Conservation (phyloP, 2,113 vertebrate genomes). For the Micromys minutus region DNA sequence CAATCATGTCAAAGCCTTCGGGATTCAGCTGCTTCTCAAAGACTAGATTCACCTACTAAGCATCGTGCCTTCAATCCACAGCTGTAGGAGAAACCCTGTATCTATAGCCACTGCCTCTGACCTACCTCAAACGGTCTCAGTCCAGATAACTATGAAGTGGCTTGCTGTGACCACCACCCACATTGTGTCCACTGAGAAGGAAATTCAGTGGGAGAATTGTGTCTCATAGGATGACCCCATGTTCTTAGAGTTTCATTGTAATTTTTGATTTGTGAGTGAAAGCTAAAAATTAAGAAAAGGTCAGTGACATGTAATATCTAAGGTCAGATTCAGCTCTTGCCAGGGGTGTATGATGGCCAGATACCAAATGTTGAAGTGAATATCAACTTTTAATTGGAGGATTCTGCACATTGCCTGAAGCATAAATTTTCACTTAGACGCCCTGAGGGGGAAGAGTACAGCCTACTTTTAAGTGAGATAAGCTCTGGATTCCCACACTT, state of each 20-base stretch:
- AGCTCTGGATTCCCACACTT: neutral
- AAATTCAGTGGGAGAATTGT: neutral
- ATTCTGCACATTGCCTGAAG: neutral
- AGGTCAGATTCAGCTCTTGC: neutral
- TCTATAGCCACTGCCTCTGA: neutral
- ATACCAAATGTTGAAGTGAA: neutral
- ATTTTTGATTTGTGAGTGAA: slow-evolving; percentile 42
- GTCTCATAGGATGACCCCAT: neutral
- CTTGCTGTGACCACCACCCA: neutral
- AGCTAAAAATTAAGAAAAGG: neutral
- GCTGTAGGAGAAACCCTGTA: neutral
- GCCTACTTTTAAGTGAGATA: rapidly evolving
- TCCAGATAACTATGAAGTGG: neutral
- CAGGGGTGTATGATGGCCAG: neutral
- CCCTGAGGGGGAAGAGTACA: neutral
- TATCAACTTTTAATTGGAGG: neutral
- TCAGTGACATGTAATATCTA: neutral
- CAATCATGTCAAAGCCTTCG: neutral
- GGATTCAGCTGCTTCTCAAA: neutral
- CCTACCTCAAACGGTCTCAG: neutral
- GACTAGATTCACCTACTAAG: neutral
- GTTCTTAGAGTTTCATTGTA: neutral
- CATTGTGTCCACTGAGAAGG: neutral
- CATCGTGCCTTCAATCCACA: neutral
- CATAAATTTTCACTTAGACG: neutral